A percentile compares a stretch with the other conserved stretches of the same genome.
phyloP scores from a whole-genome alignment of 1,140 invertebrate species.

The Grapholita molesta region DNA sequence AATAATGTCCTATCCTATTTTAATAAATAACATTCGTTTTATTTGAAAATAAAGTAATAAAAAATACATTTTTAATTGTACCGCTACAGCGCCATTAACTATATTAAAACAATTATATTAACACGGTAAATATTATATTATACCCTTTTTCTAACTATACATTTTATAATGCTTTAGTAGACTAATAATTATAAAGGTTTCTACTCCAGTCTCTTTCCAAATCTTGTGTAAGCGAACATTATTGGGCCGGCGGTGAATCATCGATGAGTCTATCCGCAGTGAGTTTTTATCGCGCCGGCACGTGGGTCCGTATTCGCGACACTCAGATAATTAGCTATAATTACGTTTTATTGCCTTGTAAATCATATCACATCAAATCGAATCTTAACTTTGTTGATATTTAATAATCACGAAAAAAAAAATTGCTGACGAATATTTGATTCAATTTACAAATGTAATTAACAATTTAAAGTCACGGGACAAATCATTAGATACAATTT shows the following conservation, averaged over 20 bases:
- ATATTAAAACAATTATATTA: too few species aligned
- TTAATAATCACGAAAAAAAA: too few species aligned
- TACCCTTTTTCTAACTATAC: background rate
- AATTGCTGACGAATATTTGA: too few species aligned
- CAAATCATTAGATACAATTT: too few species aligned
- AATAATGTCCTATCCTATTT: too few species aligned
- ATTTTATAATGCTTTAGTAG: background rate
- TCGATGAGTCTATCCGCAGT: slow-evolving; percentile 73
- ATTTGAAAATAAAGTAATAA: too few species aligned
- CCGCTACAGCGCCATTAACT: too few species aligned
- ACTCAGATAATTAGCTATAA: background rate
- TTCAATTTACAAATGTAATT: too few species aligned
- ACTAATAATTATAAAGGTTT: slow-evolving; percentile 36
- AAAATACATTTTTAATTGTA: too few species aligned
- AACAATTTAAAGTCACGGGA: too few species aligned
- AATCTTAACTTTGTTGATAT: background rate
- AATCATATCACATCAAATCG: background rate
- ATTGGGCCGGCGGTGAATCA: slow-evolving; percentile 69
- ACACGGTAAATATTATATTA: background rate
- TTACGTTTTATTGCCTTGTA: background rate
- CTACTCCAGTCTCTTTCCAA: slow-evolving; percentile 50
- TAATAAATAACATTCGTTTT: too few species aligned
- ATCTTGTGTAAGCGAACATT: slow-evolving; percentile 67
- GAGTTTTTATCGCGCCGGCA: slow-evolving; percentile 64
- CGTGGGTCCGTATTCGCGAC: slow-evolving; percentile 9